A percentile compares a stretch with the other conserved stretches of the same genome.
phyloP scores from a whole-genome alignment of 2,888 invertebrate genomes.

The Drosophila prostipennis region DNA sequence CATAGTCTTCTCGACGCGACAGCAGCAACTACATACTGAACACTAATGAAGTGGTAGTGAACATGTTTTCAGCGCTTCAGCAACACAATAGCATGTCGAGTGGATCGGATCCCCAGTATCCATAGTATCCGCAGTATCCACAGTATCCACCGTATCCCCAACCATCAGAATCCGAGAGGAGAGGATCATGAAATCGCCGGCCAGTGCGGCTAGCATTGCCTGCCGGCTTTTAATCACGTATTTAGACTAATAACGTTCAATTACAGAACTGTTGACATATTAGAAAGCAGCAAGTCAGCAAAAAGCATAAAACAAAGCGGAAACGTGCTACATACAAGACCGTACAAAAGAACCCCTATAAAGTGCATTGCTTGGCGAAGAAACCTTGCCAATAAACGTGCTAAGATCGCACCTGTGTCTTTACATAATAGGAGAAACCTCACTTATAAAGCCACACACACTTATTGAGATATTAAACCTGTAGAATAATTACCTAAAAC shows the following conservation, averaged over 20 bases:
- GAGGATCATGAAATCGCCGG: constrained; percentile 20
- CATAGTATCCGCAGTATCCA: neutral
- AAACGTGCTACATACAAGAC: constrained; percentile 17
- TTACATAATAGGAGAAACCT: constrained; percentile 8
- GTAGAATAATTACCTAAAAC: neutral
- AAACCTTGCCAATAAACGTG: constrained; percentile 11
- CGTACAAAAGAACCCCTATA: constrained; percentile 7
- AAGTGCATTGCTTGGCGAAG: constrained; percentile 15
- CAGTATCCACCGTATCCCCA: neutral
- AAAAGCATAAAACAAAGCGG: constrained; percentile 42
- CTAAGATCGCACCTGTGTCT: constrained; percentile 7
- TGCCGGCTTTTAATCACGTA: constrained; percentile 60
- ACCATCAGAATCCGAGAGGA: constrained; percentile 12
- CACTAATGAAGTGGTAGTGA: constrained; percentile 52
- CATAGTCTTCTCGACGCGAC: constrained; percentile 42
- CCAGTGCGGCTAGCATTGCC: constrained; percentile 36
- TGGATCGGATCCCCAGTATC: constrained; percentile 23
- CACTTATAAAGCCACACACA: constrained; percentile 9
- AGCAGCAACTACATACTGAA: constrained; percentile 52
- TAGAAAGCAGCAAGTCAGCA: constrained; percentile 53
- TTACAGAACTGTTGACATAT: constrained; percentile 54
- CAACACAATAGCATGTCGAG: constrained; percentile 35
- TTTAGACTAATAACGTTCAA: constrained; percentile 58
- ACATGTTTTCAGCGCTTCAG: constrained; percentile 44
- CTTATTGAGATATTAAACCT: constrained; percentile 6